Conservation (phyloP, 2,797 vertebrate genomes). For the Macroramphosus scolopax region DNA sequence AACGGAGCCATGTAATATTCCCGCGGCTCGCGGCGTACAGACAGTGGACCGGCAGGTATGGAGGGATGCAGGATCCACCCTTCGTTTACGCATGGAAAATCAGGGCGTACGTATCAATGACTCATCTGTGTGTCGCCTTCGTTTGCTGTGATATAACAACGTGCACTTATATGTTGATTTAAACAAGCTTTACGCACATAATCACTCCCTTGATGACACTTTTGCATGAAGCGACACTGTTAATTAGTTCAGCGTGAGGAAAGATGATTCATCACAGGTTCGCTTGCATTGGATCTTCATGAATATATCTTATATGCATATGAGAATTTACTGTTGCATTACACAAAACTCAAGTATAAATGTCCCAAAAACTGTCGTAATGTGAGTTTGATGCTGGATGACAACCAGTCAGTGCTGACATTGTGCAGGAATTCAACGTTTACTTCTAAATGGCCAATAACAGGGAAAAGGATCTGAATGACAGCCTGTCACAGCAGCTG, state of each 20-base stretch:
- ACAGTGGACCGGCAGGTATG: conserved; percentile 13
- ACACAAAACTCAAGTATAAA: too few species aligned
- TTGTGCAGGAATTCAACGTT: not conserved
- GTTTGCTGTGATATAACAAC: too few species aligned
- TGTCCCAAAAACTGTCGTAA: too few species aligned
- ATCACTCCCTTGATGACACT: not conserved
- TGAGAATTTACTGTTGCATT: too few species aligned
- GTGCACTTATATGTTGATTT: not conserved
- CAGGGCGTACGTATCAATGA: conserved; percentile 9
- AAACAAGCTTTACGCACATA: not conserved
- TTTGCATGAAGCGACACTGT: not conserved
- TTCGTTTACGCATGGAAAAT: conserved; percentile 34
- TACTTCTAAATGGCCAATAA: not conserved
- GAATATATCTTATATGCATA: too few species aligned
- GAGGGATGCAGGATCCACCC: conserved; percentile 30
- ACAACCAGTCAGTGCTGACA: not conserved
- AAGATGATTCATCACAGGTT: too few species aligned
- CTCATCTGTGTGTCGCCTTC: conserved; percentile 2
- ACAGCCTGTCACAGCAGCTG: conserved; percentile 1
- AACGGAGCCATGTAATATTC: conserved; percentile 65
- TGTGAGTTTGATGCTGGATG: too few species aligned
- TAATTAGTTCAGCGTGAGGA: too few species aligned
- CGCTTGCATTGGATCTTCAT: too few species aligned
- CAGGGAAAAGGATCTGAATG: not conserved
- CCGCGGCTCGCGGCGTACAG: conserved; percentile 23